phyloP scores from a whole-genome alignment of 1,140 invertebrate species.

The Olivierus martensii region DNA sequence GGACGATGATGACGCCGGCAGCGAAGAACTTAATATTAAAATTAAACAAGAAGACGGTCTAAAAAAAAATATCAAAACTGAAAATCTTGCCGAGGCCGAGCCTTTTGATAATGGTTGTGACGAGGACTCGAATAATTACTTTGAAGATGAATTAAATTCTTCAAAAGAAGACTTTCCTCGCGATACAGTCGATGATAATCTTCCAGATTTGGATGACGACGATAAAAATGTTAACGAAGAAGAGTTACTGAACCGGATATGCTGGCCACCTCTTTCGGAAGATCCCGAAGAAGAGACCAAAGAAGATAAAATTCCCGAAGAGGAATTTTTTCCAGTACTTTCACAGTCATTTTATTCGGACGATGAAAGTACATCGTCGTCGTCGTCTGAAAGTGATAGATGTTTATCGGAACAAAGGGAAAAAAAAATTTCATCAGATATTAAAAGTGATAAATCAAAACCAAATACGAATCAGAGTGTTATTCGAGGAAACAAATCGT shows the following conservation, averaged over 20 bases:
- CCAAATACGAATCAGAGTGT: not conserved
- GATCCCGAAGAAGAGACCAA: not conserved
- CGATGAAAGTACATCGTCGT: constrained; percentile 1
- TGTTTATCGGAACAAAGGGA: not conserved
- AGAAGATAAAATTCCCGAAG: not conserved
- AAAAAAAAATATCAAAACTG: too few species aligned
- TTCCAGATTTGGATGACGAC: constrained; percentile 18
- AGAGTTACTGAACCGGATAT: constrained; percentile 4
- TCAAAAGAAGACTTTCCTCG: not conserved
- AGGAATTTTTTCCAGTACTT: constrained; percentile 1
- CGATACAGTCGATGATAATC: not conserved
- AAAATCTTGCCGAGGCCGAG: too few species aligned
- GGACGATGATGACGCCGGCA: constrained; percentile 7
- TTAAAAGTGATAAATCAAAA: not conserved
- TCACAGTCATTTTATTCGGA: constrained; percentile 10
- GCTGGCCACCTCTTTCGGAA: constrained; percentile 14
- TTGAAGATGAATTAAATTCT: not conserved
- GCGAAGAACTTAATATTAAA: not conserved
- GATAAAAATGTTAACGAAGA: constrained; percentile 16
- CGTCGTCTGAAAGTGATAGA: not conserved
- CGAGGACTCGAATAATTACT: too few species aligned
- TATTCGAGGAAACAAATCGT: not conserved
- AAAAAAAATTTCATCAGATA: not conserved
- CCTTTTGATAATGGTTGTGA: too few species aligned
- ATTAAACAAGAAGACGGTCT: too few species aligned